Conservation (phyloP, 1,140 invertebrate species). For the Glomeris maerens region DNA sequence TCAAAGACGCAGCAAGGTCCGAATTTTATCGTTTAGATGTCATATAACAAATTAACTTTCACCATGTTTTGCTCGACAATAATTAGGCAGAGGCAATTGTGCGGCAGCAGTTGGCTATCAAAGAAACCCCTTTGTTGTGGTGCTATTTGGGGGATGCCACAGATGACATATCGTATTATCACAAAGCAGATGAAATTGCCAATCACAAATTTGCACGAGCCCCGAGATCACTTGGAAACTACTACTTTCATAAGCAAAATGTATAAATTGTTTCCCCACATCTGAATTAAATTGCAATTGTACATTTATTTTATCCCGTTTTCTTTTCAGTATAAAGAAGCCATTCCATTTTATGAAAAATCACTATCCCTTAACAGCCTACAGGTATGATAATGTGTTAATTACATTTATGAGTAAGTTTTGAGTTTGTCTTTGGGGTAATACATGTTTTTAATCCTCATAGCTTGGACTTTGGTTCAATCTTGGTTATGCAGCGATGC, state of each 20-base stretch:
- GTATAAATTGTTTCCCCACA: conserved; percentile 21
- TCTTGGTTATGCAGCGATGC: conserved; percentile 68
- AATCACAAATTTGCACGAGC: conserved; percentile 58
- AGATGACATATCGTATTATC: conserved; percentile 51
- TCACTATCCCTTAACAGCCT: conserved; percentile 70
- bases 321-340: conserved; percentile 45
- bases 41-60: conserved; percentile 16
- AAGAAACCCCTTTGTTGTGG: conserved; percentile 70
- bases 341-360: conserved; percentile 59
- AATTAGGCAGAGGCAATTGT: conserved; percentile 72
- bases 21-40: conserved; percentile 22
- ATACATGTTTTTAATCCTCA: no score
- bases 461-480: conserved; percentile 57
- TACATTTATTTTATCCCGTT: conserved; percentile 14
- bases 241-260: conserved; percentile 53
- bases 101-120: conserved; percentile 56
- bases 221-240: conserved; percentile 65
- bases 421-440: no score
- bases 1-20: conserved; percentile 63
- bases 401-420: no score
- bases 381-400: conserved; percentile 42
- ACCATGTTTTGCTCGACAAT: no score
- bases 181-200: conserved; percentile 82
- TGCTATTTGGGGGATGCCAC: conserved; percentile 78
- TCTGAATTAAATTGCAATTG: conserved; percentile 9